Evolutionary conservation across 2,113 vertebrate genomes (phyloP).

Genomic region (Hystrix cristata): DNA sequence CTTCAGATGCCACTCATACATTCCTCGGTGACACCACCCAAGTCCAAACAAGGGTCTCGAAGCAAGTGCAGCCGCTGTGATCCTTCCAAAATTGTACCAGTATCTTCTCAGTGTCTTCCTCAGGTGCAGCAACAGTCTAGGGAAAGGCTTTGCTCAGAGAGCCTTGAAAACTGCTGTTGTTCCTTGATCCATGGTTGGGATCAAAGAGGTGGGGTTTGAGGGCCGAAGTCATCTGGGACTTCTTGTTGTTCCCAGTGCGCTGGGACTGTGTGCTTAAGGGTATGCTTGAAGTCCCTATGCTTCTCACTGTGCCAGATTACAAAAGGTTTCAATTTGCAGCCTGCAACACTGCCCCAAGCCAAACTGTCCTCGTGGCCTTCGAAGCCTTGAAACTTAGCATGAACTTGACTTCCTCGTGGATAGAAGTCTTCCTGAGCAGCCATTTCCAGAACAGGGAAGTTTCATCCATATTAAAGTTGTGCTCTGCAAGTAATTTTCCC

Average conservation of each 20-base stretch:
- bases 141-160: not conserved
- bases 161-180: not conserved
- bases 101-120: not conserved
- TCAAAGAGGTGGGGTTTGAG: not conserved
- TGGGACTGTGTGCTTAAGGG: not conserved
- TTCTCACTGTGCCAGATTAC: not conserved
- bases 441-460: not conserved
- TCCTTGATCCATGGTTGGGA: not conserved
- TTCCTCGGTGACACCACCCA: not conserved
- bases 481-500: not conserved
- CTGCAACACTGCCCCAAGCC: not conserved
- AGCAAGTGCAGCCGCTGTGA: not conserved
- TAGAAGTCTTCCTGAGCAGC: not conserved
- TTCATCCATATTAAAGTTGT: not conserved
- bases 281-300: not conserved
- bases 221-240: not conserved
- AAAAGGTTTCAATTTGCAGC: not conserved
- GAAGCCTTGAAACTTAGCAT: not conserved
- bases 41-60: not conserved
- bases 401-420: not conserved
- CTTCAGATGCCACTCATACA: not conserved
- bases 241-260: not conserved
- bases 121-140: too few relatives aligned
- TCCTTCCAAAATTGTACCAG: not conserved
- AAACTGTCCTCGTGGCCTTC: not conserved